Evolutionary conservation across 2,888 invertebrate genomes (phyloP).

Genomic region (Cybosia mesomella): DNA sequence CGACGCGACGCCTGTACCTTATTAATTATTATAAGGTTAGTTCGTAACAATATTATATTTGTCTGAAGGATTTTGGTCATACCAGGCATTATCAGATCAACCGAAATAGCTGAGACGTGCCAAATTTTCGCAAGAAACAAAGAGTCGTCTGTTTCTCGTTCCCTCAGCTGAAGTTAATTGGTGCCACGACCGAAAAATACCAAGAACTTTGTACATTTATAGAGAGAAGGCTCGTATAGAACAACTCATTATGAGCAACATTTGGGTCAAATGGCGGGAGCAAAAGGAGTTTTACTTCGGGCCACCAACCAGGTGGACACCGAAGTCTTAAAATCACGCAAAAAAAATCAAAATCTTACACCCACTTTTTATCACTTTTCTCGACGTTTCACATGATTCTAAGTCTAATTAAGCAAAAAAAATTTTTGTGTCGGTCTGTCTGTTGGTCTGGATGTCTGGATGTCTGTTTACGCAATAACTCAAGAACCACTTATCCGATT

Average conservation of each 20-base stretch:
- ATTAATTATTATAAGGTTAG: slow-evolving; percentile 27
- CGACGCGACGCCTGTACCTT: slow-evolving; percentile 16
- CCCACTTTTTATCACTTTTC: too few relatives aligned
- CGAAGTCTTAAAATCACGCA: too few relatives aligned
- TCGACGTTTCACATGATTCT: too few relatives aligned
- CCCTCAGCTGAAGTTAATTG: slow-evolving; percentile 69
- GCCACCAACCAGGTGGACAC: too few relatives aligned
- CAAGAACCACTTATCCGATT: too few relatives aligned
- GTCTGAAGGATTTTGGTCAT: slow-evolving; percentile 39
- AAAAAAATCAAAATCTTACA: too few relatives aligned
- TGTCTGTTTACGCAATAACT: too few relatives aligned
- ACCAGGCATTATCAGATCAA: slow-evolving; percentile 65
- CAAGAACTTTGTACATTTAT: slow-evolving; percentile 56
- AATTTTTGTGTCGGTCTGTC: too few relatives aligned
- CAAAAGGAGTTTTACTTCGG: slow-evolving; percentile 16
- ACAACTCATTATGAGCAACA: slow-evolving; percentile 28
- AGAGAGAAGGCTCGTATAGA: slow-evolving; percentile 52
- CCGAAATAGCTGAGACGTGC: slow-evolving; percentile 74
- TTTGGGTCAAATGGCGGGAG: slow-evolving; percentile 1
- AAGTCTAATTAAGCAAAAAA: too few relatives aligned
- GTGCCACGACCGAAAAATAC: slow-evolving; percentile 64
- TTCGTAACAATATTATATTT: slow-evolving; percentile 34
- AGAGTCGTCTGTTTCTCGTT: slow-evolving; percentile 66
- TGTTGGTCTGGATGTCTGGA: too few relatives aligned
- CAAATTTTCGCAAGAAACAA: slow-evolving; percentile 74